Percentiles rank a stretch among this genome's conserved stretches.
Evolutionary conservation across 2,888 invertebrate genomes (phyloP).

Genomic region (Ellobium chinense): DNA sequence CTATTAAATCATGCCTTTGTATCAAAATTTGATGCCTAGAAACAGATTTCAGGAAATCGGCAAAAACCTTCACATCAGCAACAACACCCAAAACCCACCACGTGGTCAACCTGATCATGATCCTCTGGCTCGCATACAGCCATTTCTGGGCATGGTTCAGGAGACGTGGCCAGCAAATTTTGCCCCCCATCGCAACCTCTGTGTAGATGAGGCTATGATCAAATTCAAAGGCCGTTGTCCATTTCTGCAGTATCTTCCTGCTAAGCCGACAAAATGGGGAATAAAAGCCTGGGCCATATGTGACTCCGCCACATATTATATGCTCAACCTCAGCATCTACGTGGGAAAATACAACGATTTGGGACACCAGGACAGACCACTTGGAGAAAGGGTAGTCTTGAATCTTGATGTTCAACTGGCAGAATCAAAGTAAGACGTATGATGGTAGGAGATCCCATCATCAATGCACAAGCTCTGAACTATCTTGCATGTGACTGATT

Average conservation of each 20-base stretch:
- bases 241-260: not conserved
- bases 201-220: slow-evolving; percentile 18
- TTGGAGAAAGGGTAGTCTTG: slow-evolving; percentile 1
- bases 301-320: not conserved
- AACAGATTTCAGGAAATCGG: not conserved
- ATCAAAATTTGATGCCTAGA: not conserved
- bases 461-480: too few species aligned
- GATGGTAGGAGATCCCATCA: too few species aligned
- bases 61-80: slow-evolving; percentile 15
- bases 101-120: not conserved
- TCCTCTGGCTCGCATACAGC: not conserved
- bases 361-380: not conserved
- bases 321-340: slow-evolving; percentile 21
- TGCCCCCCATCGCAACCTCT: not conserved
- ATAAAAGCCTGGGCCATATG: slow-evolving; percentile 15
- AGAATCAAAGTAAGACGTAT: too few species aligned
- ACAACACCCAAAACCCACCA: not conserved
- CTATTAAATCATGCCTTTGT: not conserved
- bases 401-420: too few species aligned
- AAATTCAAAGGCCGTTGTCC: slow-evolving; percentile 22
- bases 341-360: not conserved
- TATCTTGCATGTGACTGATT: too few species aligned
- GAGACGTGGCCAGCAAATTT: not conserved
- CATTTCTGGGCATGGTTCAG: not conserved
- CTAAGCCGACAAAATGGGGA: slow-evolving; percentile 4